A percentile compares a stretch with the other conserved stretches of the same genome.
phyloP scores from a whole-genome alignment of 2,888 invertebrate species.

The Leistus spinibarbis region DNA sequence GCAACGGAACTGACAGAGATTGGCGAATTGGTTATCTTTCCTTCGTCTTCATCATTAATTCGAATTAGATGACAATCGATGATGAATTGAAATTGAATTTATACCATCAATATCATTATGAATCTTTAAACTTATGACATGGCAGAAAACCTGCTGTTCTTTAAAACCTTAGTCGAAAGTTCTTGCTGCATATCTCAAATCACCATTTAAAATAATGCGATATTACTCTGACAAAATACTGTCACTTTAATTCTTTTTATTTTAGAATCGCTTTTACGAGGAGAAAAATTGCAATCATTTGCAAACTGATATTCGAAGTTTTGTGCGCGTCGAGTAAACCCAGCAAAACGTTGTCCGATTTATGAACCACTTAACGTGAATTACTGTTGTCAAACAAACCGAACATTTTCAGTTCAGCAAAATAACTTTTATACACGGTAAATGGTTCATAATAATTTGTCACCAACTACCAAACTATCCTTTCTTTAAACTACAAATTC shows the following conservation, averaged over 20 bases:
- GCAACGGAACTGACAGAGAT: background rate
- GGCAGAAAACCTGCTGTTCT: too few species aligned
- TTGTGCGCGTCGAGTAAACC: background rate
- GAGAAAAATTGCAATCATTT: background rate
- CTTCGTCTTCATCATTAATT: background rate
- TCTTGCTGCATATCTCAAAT: too few species aligned
- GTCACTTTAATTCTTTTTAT: too few species aligned
- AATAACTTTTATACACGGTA: background rate
- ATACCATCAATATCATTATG: background rate
- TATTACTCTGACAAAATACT: background rate
- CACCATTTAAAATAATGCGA: too few species aligned
- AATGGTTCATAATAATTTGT: background rate
- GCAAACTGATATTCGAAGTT: background rate
- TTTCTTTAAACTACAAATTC: background rate
- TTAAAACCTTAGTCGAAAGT: too few species aligned
- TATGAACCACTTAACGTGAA: conserved; percentile 24
- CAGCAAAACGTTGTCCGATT: conserved; percentile 5
- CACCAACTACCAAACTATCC: background rate
- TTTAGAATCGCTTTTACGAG: background rate
- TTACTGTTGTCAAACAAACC: background rate
- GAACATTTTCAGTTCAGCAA: background rate
- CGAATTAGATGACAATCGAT: background rate
- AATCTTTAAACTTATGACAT: too few species aligned
- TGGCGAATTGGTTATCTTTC: background rate
- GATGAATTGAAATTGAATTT: too few species aligned